Base-by-base conservation (phyloP, 2,888 invertebrate genomes). In the Orchesellides sinensis region DNA sequence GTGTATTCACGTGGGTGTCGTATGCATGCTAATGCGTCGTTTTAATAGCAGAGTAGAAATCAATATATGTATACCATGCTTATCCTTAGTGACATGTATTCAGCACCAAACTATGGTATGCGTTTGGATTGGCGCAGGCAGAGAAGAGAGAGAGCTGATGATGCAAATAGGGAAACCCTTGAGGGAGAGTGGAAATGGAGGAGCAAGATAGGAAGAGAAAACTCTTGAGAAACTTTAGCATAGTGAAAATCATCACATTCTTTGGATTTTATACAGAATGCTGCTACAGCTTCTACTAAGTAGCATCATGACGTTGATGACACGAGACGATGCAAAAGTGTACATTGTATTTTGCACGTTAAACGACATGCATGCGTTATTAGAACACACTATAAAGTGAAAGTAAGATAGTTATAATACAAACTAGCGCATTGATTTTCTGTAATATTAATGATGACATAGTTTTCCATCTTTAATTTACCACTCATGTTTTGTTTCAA, bases 141-240 rank as follows among this genome's bases (percentile, higher is more conserved):
- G 54, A 25, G 12, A 17, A n/a, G 47, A 14, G 10, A 17, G 6
- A 35, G 47, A 47, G 47, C 47, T 54, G 61, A 49, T 75, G 66
- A 75, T 66, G 75, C 75, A 75, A 75, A 45, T 52, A 35, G 40
- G 27, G 40, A 66, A 56, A 45, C 45, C 66, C 75, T 75, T 66
- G 66, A 75, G 66, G 17, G 66, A 66, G 47, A 59, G 49, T 49
- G 1, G 49, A 21, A n/a, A 8, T 49, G 49, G 29, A 61, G 74
- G 63, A 61, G 52, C 21, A 73, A 59, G 19, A 35, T 12, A 40
- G 25, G 72, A 35, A 35, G 52, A n/a, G n/a, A 65, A 27, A 21
- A 56, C 40, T 75, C 75, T 75, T 75, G 14, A 56, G 75, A 56
- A 66, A 75, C 75, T 56, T 56, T 27, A 52, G 52, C 32, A 74